Percentiles rank a stretch among this genome's conserved stretches.
These are phyloP conservation scores for Andinoacara biseriatus DNA, from an alignment of 2,113 vertebrate genomes.

Conservation along the genomic window DNA sequence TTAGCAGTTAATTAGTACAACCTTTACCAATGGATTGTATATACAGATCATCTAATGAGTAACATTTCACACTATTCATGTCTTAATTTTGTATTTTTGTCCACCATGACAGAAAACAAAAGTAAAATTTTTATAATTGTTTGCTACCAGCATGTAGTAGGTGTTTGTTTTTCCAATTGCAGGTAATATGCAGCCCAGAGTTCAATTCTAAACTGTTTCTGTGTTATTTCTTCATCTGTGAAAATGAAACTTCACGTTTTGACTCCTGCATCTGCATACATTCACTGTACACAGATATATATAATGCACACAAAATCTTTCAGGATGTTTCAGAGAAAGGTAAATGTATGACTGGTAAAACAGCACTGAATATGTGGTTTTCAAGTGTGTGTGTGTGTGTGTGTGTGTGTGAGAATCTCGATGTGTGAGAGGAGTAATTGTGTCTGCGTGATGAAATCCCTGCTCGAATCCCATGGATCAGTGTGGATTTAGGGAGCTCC, in stretches of 20 bases:
- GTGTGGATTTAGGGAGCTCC: slow-evolving; percentile 71
- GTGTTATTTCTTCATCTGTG: neutral
- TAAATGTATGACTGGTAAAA: neutral
- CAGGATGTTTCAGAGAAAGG: neutral
- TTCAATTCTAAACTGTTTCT: neutral
- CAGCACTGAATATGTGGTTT: slow-evolving; percentile 11
- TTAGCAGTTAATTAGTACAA: neutral
- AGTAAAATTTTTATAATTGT: neutral
- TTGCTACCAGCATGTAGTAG: neutral
- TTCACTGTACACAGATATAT: neutral
- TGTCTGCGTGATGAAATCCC: slow-evolving; percentile 60
- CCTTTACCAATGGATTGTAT: neutral
- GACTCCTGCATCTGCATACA: neutral
- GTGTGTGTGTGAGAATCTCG: neutral
- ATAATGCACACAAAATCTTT: neutral
- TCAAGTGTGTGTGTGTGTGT: neutral
- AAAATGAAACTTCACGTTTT: neutral
- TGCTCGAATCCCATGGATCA: slow-evolving; percentile 69
- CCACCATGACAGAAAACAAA: neutral
- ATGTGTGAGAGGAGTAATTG: slow-evolving; percentile 37
- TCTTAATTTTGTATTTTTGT: neutral
- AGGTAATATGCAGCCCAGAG: neutral
- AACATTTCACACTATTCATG: neutral
- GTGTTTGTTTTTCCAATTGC: neutral
- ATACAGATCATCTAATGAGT: neutral